A percentile compares a stretch with the other conserved stretches of the same genome.
These are phyloP conservation scores for Biston betularia DNA, from an alignment of 2,888 invertebrate species.

Conservation along the genomic window DNA sequence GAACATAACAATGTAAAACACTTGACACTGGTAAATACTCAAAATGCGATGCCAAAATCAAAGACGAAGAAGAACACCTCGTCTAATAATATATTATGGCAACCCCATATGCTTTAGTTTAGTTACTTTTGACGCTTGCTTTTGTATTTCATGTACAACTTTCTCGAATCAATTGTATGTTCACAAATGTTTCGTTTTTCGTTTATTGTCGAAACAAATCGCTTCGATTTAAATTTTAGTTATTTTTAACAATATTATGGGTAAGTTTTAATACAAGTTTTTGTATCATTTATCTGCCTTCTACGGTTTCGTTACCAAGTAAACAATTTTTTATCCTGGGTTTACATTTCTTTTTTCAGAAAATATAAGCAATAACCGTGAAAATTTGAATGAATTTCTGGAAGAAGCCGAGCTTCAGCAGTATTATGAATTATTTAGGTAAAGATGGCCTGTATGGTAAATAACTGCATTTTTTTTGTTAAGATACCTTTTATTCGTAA, in stretches of 20 bases:
- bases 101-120: too few relatives aligned
- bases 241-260: slow-evolving; percentile 12
- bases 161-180: too few relatives aligned
- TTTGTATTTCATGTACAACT: too few relatives aligned
- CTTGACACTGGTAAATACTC: too few relatives aligned
- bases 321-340: slow-evolving; percentile 14
- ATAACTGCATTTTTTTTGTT: not conserved
- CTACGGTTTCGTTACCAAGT: too few relatives aligned
- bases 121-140: too few relatives aligned
- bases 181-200: too few relatives aligned
- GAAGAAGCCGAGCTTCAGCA: slow-evolving; percentile 97
- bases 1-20: too few relatives aligned
- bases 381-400: slow-evolving; percentile 90
- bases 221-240: not conserved
- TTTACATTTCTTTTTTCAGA: slow-evolving; percentile 58
- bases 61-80: too few relatives aligned
- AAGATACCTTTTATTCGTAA: not conserved
- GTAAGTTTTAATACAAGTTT: slow-evolving; percentile 14
- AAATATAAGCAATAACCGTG: slow-evolving; percentile 63
- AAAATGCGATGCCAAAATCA: too few relatives aligned
- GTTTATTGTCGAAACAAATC: too few relatives aligned
- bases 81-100: too few relatives aligned
- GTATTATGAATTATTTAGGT: slow-evolving; percentile 93
- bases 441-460: slow-evolving; percentile 56
- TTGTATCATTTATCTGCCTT: not conserved